These are phyloP conservation scores for Pelmatolapia mariae DNA, from an alignment of 2,113 vertebrate species.

Conservation along the genomic window DNA sequence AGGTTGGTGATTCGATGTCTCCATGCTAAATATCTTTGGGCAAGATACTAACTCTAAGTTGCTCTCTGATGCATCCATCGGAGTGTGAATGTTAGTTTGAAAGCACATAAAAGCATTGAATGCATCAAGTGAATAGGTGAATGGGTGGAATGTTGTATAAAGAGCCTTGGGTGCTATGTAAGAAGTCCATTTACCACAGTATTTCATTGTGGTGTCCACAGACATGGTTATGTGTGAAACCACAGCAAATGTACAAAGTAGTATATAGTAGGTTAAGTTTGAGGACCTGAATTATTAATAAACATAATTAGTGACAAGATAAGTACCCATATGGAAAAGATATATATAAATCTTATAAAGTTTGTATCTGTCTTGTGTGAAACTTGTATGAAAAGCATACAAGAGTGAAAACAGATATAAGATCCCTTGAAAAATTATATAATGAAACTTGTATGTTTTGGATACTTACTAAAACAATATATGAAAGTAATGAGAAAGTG, in stretches of 20 bases:
- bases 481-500: no score
- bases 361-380: no score
- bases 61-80: neutral
- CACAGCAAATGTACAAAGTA: neutral
- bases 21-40: neutral
- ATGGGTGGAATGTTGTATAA: neutral
- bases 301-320: neutral
- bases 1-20: neutral
- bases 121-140: neutral
- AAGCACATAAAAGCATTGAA: neutral
- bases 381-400: no score
- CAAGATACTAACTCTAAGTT: neutral
- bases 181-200: neutral
- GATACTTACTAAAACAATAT: no score
- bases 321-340: no score
- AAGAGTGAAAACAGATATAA: no score
- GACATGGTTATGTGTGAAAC: neutral
- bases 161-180: neutral
- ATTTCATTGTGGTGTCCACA: neutral
- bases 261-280: neutral
- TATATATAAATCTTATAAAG: no score
- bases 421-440: no score
- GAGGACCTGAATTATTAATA: neutral
- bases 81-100: neutral
- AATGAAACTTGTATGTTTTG: no score